Evolutionary conservation across 1,140 invertebrate genomes (phyloP).

Genomic region (Tetramorium simillimum): DNA sequence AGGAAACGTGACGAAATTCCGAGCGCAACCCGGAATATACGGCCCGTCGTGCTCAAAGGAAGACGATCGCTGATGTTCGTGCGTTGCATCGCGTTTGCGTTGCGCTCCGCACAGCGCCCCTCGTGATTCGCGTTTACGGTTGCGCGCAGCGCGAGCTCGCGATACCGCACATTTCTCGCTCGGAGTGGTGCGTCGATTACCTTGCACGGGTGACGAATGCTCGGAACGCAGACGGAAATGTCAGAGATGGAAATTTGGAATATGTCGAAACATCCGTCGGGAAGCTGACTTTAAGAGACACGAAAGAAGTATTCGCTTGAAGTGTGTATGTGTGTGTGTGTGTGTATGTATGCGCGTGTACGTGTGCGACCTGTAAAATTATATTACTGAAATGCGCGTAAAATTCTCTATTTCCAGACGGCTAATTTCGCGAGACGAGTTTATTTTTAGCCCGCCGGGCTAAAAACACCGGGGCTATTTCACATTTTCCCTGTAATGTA

Average conservation of each 20-base stretch:
- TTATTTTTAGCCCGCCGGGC: neutral
- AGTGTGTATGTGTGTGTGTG: too few relatives aligned
- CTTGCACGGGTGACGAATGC: neutral
- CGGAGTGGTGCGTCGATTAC: neutral
- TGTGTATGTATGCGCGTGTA: too few relatives aligned
- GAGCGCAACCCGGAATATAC: neutral
- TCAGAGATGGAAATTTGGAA: neutral
- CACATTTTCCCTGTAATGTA: neutral
- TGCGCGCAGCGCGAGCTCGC: too few relatives aligned
- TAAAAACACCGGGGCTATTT: neutral
- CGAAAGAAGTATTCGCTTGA: too few relatives aligned
- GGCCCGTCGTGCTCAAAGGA: slow-evolving; percentile 8
- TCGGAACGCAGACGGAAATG: neutral
- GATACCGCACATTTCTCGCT: neutral
- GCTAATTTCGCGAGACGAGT: neutral
- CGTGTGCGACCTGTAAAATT: neutral
- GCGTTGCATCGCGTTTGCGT: neutral
- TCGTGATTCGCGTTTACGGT: neutral
- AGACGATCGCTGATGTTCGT: neutral
- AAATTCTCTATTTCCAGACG: neutral
- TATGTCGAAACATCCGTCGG: neutral
- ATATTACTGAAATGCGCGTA: neutral
- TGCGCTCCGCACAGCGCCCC: neutral
- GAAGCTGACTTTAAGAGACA: too few relatives aligned
- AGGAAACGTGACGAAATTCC: slow-evolving; percentile 46